These are phyloP conservation scores for Mythimna vitellina DNA, from an alignment of 2,888 invertebrate species.

Conservation along the genomic window DNA sequence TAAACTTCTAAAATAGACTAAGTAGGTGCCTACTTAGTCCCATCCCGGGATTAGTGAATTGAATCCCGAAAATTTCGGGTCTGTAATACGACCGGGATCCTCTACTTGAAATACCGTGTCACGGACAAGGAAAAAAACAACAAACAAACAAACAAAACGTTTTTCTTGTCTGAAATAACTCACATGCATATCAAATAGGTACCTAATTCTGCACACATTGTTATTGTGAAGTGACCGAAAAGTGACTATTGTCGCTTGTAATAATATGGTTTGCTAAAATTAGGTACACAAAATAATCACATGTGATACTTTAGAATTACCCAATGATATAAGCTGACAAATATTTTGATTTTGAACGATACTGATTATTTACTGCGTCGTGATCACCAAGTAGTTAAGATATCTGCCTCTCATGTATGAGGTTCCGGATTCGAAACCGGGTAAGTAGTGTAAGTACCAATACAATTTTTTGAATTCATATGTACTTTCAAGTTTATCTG, in stretches of 20 bases:
- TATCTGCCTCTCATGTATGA: no score
- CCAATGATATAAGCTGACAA: slow-evolving; percentile 7
- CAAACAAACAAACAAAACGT: not conserved
- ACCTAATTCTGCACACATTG: slow-evolving; percentile 24
- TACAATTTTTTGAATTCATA: no score
- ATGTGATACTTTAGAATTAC: slow-evolving; percentile 1
- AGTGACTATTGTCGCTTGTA: slow-evolving; percentile 25
- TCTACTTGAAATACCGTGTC: no score
- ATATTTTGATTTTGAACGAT: slow-evolving; percentile 3
- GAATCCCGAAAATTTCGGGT: no score
- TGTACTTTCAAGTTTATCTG: no score
- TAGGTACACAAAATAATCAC: not conserved
- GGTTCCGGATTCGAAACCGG: no score
- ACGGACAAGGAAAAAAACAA: not conserved
- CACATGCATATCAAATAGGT: not conserved
- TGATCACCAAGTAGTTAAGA: no score
- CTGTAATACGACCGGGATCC: no score
- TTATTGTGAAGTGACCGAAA: slow-evolving; percentile 41
- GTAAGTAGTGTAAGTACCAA: no score
- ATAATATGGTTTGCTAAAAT: not conserved
- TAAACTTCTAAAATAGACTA: no score
- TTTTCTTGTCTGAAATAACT: not conserved
- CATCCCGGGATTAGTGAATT: no score
- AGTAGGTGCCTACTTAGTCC: no score
- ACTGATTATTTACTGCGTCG: not conserved